Conservation (phyloP, 2,797 vertebrate genomes). For the Phoxinus dragarum region DNA sequence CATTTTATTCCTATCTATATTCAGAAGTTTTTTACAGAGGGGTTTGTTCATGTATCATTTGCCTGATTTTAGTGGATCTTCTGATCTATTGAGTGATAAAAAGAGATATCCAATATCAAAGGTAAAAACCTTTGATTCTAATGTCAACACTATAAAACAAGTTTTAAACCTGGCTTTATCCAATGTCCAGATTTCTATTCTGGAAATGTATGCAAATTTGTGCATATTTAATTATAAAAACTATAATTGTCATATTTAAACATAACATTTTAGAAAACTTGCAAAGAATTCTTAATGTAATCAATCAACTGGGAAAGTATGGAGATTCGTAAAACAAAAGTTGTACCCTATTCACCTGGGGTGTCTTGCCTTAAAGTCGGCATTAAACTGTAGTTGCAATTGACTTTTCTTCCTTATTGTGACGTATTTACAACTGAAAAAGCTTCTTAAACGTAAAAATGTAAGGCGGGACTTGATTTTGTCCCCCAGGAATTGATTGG, state of each 20-base stretch:
- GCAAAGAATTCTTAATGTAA: too few species aligned
- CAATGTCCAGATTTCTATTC: not conserved
- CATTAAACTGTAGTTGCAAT: too few species aligned
- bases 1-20: not conserved
- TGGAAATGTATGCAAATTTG: not conserved
- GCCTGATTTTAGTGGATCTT: not conserved
- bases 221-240: not conserved
- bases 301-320: not conserved
- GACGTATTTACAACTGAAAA: not conserved
- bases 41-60: not conserved
- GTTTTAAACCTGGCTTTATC: not conserved
- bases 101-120: not conserved
- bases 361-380: not conserved
- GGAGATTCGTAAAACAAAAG: not conserved
- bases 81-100: not conserved
- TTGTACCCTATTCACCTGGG: not conserved
- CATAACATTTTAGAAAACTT: not conserved
- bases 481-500: too few species aligned
- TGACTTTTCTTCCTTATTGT: too few species aligned
- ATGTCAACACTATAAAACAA: not conserved
- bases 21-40: not conserved
- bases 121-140: not conserved
- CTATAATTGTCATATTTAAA: not conserved
- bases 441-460: not conserved
- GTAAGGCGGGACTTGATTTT: too few species aligned